Evolutionary conservation across 1,140 invertebrate genomes (phyloP).

Genomic region (Homalodisca vitripennis): DNA sequence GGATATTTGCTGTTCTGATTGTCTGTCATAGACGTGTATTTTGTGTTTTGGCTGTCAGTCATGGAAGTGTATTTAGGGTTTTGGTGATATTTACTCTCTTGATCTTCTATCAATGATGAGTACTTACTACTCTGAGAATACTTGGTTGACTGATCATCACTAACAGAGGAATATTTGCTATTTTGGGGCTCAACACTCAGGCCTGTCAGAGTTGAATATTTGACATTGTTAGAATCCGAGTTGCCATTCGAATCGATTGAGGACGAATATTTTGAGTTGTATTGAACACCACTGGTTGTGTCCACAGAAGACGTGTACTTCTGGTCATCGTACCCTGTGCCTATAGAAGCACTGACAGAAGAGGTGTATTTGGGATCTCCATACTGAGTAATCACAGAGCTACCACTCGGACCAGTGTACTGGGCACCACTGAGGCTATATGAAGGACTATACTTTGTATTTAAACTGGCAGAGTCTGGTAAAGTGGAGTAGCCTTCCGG

Average conservation of each 20-base stretch:
- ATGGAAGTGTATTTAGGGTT: slow-evolving; percentile 6
- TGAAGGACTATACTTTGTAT: slow-evolving; percentile 29
- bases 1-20: too few species aligned
- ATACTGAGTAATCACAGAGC: slow-evolving; percentile 5
- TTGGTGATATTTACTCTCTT: neutral
- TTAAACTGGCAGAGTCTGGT: slow-evolving; percentile 33
- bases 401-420: slow-evolving; percentile 2
- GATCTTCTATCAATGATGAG: neutral
- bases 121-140: slow-evolving; percentile 5
- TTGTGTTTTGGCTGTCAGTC: neutral
- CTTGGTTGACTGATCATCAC: neutral
- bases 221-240: slow-evolving; percentile 42
- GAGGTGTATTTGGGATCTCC: slow-evolving; percentile 18
- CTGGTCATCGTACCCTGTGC: slow-evolving; percentile 7
- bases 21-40: neutral
- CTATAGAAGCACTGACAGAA: neutral
- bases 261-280: slow-evolving; percentile 32
- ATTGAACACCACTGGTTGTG: neutral
- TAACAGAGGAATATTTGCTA: slow-evolving; percentile 20
- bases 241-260: slow-evolving; percentile 39
- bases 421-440: neutral
- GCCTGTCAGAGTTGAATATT: slow-evolving; percentile 28
- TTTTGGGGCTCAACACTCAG: slow-evolving; percentile 19
- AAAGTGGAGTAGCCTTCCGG: slow-evolving; percentile 27
- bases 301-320: neutral